Evolutionary conservation across 23 tunicate species (phyloP), one percentile per base, ranked within the genome.

Genomic region (Aplidium turbinatum): DNA sequence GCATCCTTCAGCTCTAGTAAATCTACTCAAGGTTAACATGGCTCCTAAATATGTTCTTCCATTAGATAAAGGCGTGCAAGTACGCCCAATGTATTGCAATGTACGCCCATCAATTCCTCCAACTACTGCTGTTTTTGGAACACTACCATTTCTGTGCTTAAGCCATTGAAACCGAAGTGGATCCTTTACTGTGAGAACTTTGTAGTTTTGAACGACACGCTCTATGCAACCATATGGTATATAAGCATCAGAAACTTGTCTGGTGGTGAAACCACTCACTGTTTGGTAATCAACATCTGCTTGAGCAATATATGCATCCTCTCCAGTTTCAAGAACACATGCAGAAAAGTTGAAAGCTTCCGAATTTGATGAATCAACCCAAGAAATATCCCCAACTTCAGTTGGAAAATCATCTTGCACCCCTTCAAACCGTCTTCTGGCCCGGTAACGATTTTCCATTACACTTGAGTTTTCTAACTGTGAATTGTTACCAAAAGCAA

Each of bases 31-130:
- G 22, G 26, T 39, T 9, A 38, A n/a, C 9, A 18, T 5, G 29
- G 21, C 34, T 1, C 79, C 92, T 18, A 47, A 36, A 72, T 71
- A 78, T 0, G 87, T 74, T 64, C 72, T 74, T 0, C 87, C 95
- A 22, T 46, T 53, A 21, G 57, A 31, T 3, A 86, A 25, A 4
- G 69, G 58, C 27, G 64, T 57, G 27, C 81, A 74, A 34, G 95
- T 81, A 27, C 87, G 32, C 4, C 95, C 87, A 74, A 87, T 81
- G 31, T 67, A 85, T 24, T 42, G 34, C 4, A 38, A 39, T 1
- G 71, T 56, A 9, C 36, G 65, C 1, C 61, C 54, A 25, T 78
- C 85, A 24, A 28, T 58, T 4, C 93, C 93, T 25, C 85, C 93
- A 28, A 58, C 45, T 7, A 86, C 85, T n/a, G 85, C 75, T 53